These are phyloP conservation scores for Drosophila mayri DNA, from an alignment of 1,140 invertebrate genomes.

Conservation along the genomic window DNA sequence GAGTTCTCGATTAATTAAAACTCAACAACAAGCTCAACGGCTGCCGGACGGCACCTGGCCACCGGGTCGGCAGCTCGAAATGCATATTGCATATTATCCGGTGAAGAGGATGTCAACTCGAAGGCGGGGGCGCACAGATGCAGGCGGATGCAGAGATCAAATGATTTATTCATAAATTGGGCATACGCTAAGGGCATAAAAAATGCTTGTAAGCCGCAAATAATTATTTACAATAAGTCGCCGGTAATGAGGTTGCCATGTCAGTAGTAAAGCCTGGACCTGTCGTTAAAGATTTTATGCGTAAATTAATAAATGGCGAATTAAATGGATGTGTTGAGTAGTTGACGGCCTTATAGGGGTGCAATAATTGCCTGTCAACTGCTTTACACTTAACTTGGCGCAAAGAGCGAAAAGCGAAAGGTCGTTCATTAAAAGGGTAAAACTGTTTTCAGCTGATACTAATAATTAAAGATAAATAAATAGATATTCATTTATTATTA, in stretches of 20 bases:
- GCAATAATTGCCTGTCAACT: slow-evolving; percentile 40
- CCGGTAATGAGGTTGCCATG: slow-evolving; percentile 41
- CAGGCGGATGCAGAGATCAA: slow-evolving; percentile 32
- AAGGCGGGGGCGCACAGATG: neutral
- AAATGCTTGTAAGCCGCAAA: slow-evolving; percentile 54
- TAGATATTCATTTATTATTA: neutral
- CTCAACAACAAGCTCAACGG: slow-evolving; percentile 41
- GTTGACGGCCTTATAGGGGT: slow-evolving; percentile 22
- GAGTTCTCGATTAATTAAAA: slow-evolving; percentile 70
- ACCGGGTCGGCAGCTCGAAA: slow-evolving; percentile 8
- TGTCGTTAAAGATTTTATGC: slow-evolving; percentile 31
- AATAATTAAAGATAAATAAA: neutral
- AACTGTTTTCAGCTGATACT: neutral
- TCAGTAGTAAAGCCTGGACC: slow-evolving; percentile 22
- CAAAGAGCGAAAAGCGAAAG: neutral
- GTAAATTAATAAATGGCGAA: slow-evolving; percentile 55
- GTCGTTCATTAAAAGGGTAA: neutral
- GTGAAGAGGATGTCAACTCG: slow-evolving; percentile 25
- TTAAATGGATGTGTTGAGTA: slow-evolving; percentile 37
- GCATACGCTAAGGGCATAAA: slow-evolving; percentile 52
- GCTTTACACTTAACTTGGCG: slow-evolving; percentile 7
- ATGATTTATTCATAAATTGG: slow-evolving; percentile 70
- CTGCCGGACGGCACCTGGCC: slow-evolving; percentile 30
- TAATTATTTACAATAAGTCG: slow-evolving; percentile 49
- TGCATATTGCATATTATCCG: slow-evolving; percentile 37